Conservation (phyloP, 2,113 vertebrate species). For the Muscicapa adusta region DNA sequence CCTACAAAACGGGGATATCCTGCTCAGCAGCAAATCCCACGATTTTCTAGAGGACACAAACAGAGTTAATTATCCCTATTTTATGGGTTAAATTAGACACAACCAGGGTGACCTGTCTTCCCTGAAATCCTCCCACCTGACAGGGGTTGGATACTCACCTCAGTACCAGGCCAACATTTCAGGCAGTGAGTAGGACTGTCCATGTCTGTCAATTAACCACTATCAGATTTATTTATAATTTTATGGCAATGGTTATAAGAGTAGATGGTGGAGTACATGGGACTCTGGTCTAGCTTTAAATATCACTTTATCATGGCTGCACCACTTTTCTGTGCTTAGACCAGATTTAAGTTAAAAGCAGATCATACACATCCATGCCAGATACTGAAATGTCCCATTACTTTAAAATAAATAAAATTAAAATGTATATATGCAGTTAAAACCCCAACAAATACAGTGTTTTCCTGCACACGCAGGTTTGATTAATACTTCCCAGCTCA, state of each 20-base stretch:
- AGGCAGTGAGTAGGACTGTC: too few species aligned
- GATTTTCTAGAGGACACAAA: not conserved
- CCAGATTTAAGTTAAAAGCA: not conserved
- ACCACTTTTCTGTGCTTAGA: not conserved
- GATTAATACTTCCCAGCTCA: not conserved
- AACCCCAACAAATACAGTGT: not conserved
- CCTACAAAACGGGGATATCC: not conserved
- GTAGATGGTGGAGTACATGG: not conserved
- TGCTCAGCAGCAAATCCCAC: not conserved
- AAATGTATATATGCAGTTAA: accelerated
- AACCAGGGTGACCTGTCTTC: not conserved
- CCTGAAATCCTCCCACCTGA: not conserved
- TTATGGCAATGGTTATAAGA: not conserved
- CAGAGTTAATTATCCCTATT: not conserved
- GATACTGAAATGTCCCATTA: not conserved
- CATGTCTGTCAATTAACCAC: not conserved
- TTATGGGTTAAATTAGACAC: not conserved
- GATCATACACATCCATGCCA: not conserved
- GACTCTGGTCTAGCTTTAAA: not conserved
- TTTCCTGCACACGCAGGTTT: not conserved
- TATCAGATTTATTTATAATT: not conserved
- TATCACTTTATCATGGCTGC: not conserved
- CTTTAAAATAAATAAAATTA: not conserved
- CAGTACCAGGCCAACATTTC: not conserved
- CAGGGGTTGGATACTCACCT: not conserved